phyloP scores from a whole-genome alignment of 2,797 vertebrate genomes.

The Smutsia gigantea region DNA sequence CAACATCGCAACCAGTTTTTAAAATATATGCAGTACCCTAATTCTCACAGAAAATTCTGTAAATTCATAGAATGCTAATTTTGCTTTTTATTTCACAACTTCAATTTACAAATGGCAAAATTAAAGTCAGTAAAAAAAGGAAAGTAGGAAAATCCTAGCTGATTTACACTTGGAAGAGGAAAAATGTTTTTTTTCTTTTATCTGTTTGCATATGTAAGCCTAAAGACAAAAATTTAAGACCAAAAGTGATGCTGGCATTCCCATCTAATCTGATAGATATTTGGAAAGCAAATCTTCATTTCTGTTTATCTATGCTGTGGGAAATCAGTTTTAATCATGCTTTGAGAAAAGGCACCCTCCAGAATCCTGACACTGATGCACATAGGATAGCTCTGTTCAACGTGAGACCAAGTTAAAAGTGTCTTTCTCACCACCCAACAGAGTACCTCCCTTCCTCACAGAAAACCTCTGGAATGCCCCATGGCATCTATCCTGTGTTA shows the following conservation, averaged over 20 bases:
- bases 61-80: conserved; percentile 1
- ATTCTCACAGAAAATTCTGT: background rate
- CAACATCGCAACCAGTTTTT: background rate
- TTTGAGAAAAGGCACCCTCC: conserved; percentile 6
- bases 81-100: conserved; percentile 31
- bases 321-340: background rate
- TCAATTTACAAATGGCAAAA: conserved; percentile 26
- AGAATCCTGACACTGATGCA: background rate
- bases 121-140: background rate
- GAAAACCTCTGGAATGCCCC: background rate
- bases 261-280: background rate
- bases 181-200: background rate
- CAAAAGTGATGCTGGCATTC: background rate
- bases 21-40: background rate
- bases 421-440: accelerated
- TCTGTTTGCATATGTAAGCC: background rate
- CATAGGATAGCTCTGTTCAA: background rate
- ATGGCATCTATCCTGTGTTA: background rate
- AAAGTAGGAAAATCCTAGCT: background rate
- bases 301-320: background rate
- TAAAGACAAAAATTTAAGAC: background rate
- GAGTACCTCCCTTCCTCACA: background rate
- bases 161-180: background rate
- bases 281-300: conserved; percentile 37
- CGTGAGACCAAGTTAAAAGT: background rate